Evolutionary conservation across 2,113 vertebrate genomes (phyloP), one percentile per base, ranked within the genome.

Genomic region (Rutilus rutilus): DNA sequence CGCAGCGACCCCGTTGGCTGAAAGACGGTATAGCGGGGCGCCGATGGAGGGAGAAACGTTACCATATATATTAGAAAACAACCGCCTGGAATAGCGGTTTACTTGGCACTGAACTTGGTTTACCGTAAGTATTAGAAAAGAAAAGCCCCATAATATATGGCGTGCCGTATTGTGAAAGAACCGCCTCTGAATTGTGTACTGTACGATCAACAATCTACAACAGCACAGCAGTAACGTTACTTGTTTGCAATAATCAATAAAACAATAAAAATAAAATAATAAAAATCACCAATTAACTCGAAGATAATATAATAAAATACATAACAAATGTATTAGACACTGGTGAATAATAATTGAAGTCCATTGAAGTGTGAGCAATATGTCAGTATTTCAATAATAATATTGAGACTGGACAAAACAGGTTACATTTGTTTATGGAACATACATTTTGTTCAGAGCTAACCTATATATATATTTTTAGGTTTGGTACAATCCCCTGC

Each of bases 1-100:
- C 64, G 90, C 87, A 92, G 95, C 94, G 94, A 95, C 96, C 88
- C 93, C 91, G 84, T 86, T 85, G 93, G 95, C 93, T 93, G 91
- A 88, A 85, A 90, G 75, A 83, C 74, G 87, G 93, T 90, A 87
- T 88, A 90, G 90, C 88, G 87, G 8, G 30, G 12, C 21, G 78
- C 85, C 91, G 92, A 90, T 89, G 91, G 88, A 84, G 84, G 65
- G 85, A 84, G 86, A 88, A 23, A 50, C 12, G 11, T 59, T 74
- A 50, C 69, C 57, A 9, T 78, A 84, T 0, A 71, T 14, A 2
- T 9, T n/a, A 71, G 21, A 83, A 73, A 82, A 50, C 33, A 17
- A n/a, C 6, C 85, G 42, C n/a, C 5, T 10, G 0, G 0, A 12
- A 52, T 73, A 59, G 21, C 17, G 30, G 47, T 50, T 50, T 52